phyloP scores from a whole-genome alignment of 1,140 invertebrate genomes.

The Heterodera carotae region DNA sequence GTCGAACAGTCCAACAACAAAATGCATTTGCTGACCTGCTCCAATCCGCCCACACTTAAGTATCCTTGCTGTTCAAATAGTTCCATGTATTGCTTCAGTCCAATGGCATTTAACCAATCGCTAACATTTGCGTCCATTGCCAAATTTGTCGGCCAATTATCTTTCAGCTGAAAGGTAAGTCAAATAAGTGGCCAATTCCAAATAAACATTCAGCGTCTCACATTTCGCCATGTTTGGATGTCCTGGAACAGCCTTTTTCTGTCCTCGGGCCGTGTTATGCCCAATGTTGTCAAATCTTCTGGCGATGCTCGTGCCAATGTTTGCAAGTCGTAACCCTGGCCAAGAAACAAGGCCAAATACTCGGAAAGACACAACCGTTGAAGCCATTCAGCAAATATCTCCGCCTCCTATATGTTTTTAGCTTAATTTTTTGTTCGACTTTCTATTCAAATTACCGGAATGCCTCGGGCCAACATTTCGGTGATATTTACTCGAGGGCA shows the following conservation, averaged over 20 bases:
- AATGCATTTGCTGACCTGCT: conserved; percentile 75
- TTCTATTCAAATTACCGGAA: conserved; percentile 67
- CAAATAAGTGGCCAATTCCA: no score
- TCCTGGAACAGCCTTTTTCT: conserved; percentile 91
- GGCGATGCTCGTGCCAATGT: conserved; percentile 97
- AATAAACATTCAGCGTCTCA: conserved; percentile 72
- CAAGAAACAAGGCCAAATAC: conserved; percentile 87
- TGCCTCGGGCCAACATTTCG: conserved; percentile 71
- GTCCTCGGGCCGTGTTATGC: conserved; percentile 95
- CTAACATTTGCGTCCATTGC: not conserved
- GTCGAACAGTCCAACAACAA: not conserved
- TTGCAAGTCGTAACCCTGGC: conserved; percentile 93
- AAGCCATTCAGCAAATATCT: conserved; percentile 90
- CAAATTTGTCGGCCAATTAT: conserved; percentile 47
- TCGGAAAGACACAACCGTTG: conserved; percentile 91
- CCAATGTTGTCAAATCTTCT: conserved; percentile 79
- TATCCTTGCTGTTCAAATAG: conserved; percentile 81
- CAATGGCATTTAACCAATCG: conserved; percentile 20
- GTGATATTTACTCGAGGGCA: conserved; percentile 66
- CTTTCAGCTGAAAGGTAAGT: not conserved
- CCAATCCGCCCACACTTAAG: conserved; percentile 79
- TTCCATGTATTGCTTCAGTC: conserved; percentile 55
- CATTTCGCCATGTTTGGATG: conserved; percentile 87
- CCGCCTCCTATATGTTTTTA: conserved; percentile 74
- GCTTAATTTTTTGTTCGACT: not conserved